These are phyloP conservation scores for Eleginops maclovinus DNA, from an alignment of 2,113 vertebrate species.

Conservation along the genomic window DNA sequence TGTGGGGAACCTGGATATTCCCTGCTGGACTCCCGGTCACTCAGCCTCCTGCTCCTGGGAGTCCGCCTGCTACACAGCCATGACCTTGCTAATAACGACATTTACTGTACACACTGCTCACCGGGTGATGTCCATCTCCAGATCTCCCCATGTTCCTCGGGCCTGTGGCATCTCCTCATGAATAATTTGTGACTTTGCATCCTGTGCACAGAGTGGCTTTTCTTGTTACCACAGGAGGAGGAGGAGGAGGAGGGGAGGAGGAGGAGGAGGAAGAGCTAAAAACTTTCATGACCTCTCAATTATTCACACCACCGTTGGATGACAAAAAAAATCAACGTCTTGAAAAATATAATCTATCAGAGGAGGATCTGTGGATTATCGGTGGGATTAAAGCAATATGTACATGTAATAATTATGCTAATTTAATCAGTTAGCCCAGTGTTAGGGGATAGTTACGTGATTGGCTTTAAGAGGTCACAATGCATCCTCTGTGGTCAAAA, in stretches of 20 bases:
- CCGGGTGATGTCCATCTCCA: slow-evolving; percentile 12
- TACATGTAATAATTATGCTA: slow-evolving; percentile 54
- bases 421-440: slow-evolving; percentile 31
- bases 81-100: slow-evolving; percentile 49
- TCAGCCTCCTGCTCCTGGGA: slow-evolving; percentile 18
- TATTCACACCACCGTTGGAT: slow-evolving; percentile 70
- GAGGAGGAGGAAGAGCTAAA: slow-evolving; percentile 66
- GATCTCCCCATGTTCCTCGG: slow-evolving; percentile 29
- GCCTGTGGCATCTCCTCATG: slow-evolving; percentile 66
- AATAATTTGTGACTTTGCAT: slow-evolving; percentile 78
- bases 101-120: slow-evolving; percentile 7
- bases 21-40: slow-evolving; percentile 22
- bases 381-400: slow-evolving; percentile 31
- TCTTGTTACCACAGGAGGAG: slow-evolving; percentile 75
- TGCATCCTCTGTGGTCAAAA: neutral
- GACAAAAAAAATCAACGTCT: slow-evolving; percentile 58
- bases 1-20: slow-evolving; percentile 30
- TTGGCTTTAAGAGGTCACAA: slow-evolving; percentile 33
- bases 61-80: slow-evolving; percentile 12
- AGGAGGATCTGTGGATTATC: slow-evolving; percentile 51
- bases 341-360: slow-evolving; percentile 58
- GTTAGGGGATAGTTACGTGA: slow-evolving; percentile 23
- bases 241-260: no score
- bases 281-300: slow-evolving; percentile 77
- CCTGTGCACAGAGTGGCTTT: slow-evolving; percentile 79